Conservation (phyloP, 2,797 vertebrate genomes). For the Enteromius trimaculatus region DNA sequence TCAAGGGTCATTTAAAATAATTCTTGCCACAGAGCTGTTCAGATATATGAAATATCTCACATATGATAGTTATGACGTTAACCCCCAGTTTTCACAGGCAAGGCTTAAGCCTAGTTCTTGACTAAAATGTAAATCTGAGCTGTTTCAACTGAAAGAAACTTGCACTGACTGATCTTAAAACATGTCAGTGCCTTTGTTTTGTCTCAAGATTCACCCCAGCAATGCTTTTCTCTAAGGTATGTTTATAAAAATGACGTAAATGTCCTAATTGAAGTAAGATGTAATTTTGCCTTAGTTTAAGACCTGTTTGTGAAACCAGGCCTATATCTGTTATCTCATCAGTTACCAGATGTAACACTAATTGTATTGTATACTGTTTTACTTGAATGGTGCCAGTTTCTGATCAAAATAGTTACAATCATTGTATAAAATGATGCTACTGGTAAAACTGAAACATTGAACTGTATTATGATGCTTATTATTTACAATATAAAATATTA, state of each 20-base stretch:
- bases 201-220: no score
- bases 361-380: not conserved
- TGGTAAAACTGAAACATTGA: not conserved
- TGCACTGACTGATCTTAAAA: no score
- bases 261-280: no score
- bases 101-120: no score
- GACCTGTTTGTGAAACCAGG: no score
- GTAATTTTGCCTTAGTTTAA: no score
- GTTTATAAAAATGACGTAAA: no score
- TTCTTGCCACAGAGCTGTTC: not conserved
- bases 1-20: not conserved
- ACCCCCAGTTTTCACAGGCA: no score
- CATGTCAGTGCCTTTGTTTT: no score
- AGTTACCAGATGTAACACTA: not conserved
- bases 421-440: not conserved
- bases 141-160: no score
- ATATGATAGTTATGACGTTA: not conserved
- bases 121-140: no score
- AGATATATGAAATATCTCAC: not conserved
- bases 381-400: not conserved
- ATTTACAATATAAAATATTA: not conserved
- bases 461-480: conserved; percentile 1
- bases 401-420: not conserved
- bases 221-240: no score
- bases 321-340: not conserved